These are phyloP conservation scores for Dasyurus viverrinus DNA, from an alignment of 2,113 vertebrate genomes.

Conservation along the genomic window DNA sequence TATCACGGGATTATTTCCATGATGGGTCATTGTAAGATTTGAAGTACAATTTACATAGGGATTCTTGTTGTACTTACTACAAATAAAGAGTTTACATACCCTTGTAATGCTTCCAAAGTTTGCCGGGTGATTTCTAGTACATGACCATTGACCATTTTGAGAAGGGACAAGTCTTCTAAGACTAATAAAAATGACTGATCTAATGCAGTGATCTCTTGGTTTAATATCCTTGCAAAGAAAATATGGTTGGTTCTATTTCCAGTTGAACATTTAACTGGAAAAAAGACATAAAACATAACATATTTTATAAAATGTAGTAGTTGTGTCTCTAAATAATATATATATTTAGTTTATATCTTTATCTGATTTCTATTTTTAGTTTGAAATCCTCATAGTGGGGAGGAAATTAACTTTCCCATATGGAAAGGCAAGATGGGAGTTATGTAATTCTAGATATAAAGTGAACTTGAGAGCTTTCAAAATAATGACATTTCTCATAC, in stretches of 20 bases:
- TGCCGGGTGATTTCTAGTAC: conserved; percentile 14
- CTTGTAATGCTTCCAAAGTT: not conserved
- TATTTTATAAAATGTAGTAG: not conserved
- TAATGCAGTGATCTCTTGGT: not conserved
- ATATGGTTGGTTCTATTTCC: not conserved
- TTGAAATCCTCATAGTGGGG: not conserved
- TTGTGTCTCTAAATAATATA: not conserved
- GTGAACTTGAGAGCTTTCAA: not conserved
- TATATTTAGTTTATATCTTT: not conserved
- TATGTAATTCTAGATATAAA: not conserved
- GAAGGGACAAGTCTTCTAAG: not conserved
- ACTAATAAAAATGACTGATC: not conserved
- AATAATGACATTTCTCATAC: not conserved
- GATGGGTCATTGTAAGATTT: not conserved
- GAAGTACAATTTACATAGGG: not conserved
- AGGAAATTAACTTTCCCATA: not conserved
- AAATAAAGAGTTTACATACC: not conserved
- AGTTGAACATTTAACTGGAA: conserved; percentile 21
- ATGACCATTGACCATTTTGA: not conserved
- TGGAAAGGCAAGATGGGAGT: not conserved
- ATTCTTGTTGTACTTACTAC: not conserved
- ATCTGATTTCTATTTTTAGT: not conserved
- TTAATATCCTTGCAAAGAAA: not conserved
- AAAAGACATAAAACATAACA: not conserved
- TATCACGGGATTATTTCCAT: not conserved